These are phyloP conservation scores for Pterostichus madidus DNA, from an alignment of 2,888 invertebrate genomes.

Conservation along the genomic window DNA sequence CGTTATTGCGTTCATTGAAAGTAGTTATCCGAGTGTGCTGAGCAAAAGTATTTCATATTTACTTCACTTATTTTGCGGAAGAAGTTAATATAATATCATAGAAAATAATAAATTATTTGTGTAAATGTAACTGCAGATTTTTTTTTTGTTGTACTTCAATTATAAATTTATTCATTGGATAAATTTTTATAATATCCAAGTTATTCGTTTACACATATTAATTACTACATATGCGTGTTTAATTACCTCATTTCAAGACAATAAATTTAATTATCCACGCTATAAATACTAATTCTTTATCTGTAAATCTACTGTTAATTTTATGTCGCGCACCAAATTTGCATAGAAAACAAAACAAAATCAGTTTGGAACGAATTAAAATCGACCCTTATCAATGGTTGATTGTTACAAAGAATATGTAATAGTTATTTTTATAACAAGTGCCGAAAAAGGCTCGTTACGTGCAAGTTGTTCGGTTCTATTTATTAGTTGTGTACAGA, in stretches of 20 bases:
- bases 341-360: slow-evolving; percentile 23
- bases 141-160: neutral
- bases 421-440: neutral
- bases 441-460: no score
- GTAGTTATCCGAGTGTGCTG: slow-evolving; percentile 34
- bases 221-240: slow-evolving; percentile 45
- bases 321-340: slow-evolving; percentile 9
- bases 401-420: slow-evolving; percentile 14
- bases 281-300: slow-evolving; percentile 28
- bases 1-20: slow-evolving; percentile 26
- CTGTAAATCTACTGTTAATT: slow-evolving; percentile 15
- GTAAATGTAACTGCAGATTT: slow-evolving; percentile 45
- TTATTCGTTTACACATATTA: slow-evolving; percentile 34
- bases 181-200: slow-evolving; percentile 34
- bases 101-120: slow-evolving; percentile 54
- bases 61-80: slow-evolving; percentile 32
- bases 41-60: slow-evolving; percentile 12
- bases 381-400: neutral
- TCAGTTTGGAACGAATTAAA: neutral
- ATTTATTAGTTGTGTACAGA: no score
- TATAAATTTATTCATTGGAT: slow-evolving; percentile 54
- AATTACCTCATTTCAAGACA: slow-evolving; percentile 38
- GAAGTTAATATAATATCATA: slow-evolving; percentile 42
- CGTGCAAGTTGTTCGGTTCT: no score
- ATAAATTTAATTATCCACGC: slow-evolving; percentile 41